Percentiles rank a stretch among this genome's conserved stretches.
Conservation (phyloP, 2,113 vertebrate species). For the Hyaena hyaena region DNA sequence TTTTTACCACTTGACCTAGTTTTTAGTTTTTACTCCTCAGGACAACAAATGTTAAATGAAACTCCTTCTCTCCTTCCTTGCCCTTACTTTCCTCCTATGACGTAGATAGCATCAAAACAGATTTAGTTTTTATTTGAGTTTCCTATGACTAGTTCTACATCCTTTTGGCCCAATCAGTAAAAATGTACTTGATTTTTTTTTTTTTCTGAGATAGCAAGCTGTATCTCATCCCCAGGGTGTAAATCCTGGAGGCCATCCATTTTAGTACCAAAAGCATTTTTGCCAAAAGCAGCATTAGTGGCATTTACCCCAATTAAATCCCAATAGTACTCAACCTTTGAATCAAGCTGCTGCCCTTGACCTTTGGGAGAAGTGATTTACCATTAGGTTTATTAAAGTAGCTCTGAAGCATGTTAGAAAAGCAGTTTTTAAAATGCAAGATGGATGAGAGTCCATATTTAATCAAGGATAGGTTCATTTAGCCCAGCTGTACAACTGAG, state of each 20-base stretch:
- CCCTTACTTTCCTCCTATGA: background rate
- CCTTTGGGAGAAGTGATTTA: constrained; percentile 80
- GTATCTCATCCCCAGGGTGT: constrained; percentile 39
- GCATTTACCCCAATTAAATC: constrained; percentile 81
- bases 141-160: background rate
- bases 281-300: constrained; percentile 60
- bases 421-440: constrained; percentile 70
- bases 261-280: constrained; percentile 60
- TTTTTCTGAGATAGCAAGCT: constrained; percentile 51
- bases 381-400: constrained; percentile 81
- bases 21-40: background rate
- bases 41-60: background rate
- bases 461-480: constrained; percentile 79
- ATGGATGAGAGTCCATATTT: constrained; percentile 75
- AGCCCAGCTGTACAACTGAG: constrained; percentile 77
- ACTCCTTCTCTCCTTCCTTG: background rate
- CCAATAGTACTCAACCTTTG: constrained; percentile 78
- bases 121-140: constrained; percentile 64
- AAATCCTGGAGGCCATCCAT: constrained; percentile 53
- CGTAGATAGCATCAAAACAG: constrained; percentile 47
- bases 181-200: constrained; percentile 41
- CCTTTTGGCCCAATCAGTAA: constrained; percentile 44
- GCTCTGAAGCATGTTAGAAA: constrained; percentile 77
- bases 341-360: constrained; percentile 82
- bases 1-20: background rate